These are phyloP conservation scores for Tragelaphus oryx DNA, from an alignment of 2,797 vertebrate genomes.

Conservation along the genomic window DNA sequence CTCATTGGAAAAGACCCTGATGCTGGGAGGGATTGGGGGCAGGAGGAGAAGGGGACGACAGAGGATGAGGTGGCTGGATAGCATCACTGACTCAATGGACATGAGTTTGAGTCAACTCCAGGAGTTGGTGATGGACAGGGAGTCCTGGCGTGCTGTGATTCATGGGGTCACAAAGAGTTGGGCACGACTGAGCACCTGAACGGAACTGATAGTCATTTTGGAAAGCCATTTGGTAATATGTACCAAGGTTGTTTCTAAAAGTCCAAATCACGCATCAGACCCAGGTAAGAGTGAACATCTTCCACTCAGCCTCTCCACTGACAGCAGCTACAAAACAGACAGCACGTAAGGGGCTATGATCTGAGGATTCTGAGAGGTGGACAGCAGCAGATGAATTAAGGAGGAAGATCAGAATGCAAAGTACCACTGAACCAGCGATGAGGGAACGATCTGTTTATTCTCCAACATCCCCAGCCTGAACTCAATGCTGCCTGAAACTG, in stretches of 20 bases:
- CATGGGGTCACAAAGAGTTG: too few species aligned
- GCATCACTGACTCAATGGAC: too few species aligned
- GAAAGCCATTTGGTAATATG: neutral
- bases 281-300: neutral
- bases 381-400: neutral
- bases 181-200: too few species aligned
- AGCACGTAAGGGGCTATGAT: neutral
- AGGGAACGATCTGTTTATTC: neutral
- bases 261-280: too few species aligned
- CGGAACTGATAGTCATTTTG: neutral
- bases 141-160: too few species aligned
- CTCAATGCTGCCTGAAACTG: neutral
- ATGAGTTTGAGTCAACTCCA: too few species aligned
- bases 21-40: neutral
- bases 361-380: neutral
- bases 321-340: neutral
- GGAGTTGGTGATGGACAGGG: too few species aligned
- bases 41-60: too few species aligned
- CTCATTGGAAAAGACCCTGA: neutral
- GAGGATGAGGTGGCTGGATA: too few species aligned
- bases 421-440: neutral
- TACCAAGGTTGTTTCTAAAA: neutral
- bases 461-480: neutral
- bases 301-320: neutral
- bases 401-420: neutral